Evolutionary conservation across 1,140 invertebrate species (phyloP).

Genomic region (Panagrolaimus sp.): DNA sequence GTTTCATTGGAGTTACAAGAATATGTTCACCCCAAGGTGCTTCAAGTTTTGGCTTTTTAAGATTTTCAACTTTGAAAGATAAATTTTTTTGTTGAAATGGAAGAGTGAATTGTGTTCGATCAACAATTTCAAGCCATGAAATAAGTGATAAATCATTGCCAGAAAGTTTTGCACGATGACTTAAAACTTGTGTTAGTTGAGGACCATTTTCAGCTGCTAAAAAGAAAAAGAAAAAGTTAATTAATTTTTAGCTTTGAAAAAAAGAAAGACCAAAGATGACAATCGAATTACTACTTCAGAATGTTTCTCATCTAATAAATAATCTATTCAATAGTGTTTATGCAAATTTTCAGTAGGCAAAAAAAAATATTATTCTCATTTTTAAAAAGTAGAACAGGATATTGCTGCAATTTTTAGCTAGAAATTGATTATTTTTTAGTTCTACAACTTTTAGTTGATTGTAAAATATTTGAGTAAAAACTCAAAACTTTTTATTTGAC

Average conservation of each 20-base stretch:
- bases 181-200: constrained; percentile 70
- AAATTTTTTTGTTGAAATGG: constrained; percentile 86
- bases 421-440: too few relatives aligned
- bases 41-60: constrained; percentile 70
- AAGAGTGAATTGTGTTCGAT: constrained; percentile 38
- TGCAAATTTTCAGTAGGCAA: too few relatives aligned
- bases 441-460: too few relatives aligned
- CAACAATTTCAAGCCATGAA: constrained; percentile 77
- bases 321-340: too few relatives aligned
- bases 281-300: too few relatives aligned
- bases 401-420: too few relatives aligned
- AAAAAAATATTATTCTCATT: too few relatives aligned
- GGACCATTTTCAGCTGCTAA: constrained; percentile 63
- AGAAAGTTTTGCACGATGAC: constrained; percentile 66
- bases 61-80: constrained; percentile 77
- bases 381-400: too few relatives aligned
- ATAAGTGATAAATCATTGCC: constrained; percentile 79
- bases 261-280: not conserved
- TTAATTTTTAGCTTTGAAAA: constrained; percentile 16
- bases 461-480: too few relatives aligned
- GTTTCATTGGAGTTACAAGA: constrained; percentile 87
- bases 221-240: constrained; percentile 24
- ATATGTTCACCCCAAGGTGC: constrained; percentile 95
- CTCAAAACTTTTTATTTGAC: too few relatives aligned
- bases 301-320: too few relatives aligned